Conservation (phyloP, 2,113 vertebrate genomes). For the Proterorhinus semilunaris region DNA sequence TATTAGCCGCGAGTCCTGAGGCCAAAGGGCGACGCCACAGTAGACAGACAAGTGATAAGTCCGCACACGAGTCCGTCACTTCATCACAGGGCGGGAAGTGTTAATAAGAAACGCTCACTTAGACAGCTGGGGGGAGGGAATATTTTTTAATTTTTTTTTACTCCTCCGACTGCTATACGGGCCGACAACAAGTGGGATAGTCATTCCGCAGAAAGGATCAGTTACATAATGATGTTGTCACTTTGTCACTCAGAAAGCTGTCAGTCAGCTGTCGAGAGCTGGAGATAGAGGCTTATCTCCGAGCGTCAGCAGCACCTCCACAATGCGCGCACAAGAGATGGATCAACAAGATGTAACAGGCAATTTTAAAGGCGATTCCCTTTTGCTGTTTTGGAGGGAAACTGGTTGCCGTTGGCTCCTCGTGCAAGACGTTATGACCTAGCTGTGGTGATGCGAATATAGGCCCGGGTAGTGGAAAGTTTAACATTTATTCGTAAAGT, state of each 20-base stretch:
- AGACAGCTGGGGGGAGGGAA: not conserved
- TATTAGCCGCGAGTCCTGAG: slow-evolving; percentile 49
- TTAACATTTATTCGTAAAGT: no score
- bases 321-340: slow-evolving; percentile 1
- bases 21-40: slow-evolving; percentile 21
- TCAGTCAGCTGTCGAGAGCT: slow-evolving; percentile 14
- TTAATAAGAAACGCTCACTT: slow-evolving; percentile 19
- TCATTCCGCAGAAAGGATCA: slow-evolving; percentile 6
- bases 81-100: slow-evolving; percentile 25
- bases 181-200: slow-evolving; percentile 5
- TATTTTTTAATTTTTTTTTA: slow-evolving; percentile 1
- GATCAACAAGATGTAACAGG: not conserved
- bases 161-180: slow-evolving; percentile 18
- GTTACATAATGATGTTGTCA: slow-evolving; percentile 14
- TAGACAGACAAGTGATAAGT: slow-evolving; percentile 35
- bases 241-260: slow-evolving; percentile 20
- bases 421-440: not conserved
- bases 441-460: not conserved
- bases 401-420: not conserved
- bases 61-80: slow-evolving; percentile 21
- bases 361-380: not conserved
- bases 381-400: not conserved
- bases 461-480: no score
- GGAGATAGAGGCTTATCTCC: slow-evolving; percentile 4
- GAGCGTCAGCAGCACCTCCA: slow-evolving; percentile 3